Percentiles rank a stretch among this genome's conserved stretches.
Conservation (phyloP, 2,797 vertebrate species). For the Bufotes viridis region DNA sequence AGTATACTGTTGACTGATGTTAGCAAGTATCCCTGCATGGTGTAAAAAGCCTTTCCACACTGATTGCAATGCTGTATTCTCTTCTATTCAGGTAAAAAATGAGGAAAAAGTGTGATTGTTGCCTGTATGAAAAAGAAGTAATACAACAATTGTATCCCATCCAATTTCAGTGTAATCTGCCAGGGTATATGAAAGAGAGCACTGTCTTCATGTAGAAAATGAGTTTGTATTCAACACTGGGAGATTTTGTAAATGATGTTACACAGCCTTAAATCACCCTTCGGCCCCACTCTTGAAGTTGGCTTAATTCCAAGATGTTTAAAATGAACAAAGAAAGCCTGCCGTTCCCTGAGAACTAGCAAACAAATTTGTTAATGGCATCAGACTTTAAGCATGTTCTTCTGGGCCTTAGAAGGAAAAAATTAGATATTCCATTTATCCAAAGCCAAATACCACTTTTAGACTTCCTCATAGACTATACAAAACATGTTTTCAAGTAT, state of each 20-base stretch:
- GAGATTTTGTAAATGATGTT: slow-evolving; percentile 12
- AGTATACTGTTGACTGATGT: background rate
- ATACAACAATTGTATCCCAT: background rate
- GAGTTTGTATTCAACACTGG: background rate
- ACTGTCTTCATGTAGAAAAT: slow-evolving; percentile 2
- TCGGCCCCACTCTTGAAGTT: background rate
- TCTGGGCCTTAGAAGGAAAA: background rate
- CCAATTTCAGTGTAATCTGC: background rate
- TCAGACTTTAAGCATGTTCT: background rate
- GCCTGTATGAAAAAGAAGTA: background rate
- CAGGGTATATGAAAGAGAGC: background rate
- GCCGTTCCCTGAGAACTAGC: background rate
- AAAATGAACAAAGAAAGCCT: slow-evolving; percentile 22
- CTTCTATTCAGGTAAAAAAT: background rate
- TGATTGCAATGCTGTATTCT: slow-evolving; percentile 1
- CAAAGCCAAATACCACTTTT: slow-evolving; percentile 1
- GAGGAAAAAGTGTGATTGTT: background rate
- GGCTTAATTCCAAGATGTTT: background rate
- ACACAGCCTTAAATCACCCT: slow-evolving; percentile 12
- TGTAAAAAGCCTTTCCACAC: background rate
- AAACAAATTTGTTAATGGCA: slow-evolving; percentile 17
- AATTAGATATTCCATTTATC: slow-evolving; percentile 5
- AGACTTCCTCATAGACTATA: background rate
- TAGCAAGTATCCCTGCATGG: background rate
- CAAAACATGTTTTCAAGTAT: background rate